These are phyloP conservation scores for Leucosticte australis DNA, from an alignment of 2,113 vertebrate species.

Conservation along the genomic window DNA sequence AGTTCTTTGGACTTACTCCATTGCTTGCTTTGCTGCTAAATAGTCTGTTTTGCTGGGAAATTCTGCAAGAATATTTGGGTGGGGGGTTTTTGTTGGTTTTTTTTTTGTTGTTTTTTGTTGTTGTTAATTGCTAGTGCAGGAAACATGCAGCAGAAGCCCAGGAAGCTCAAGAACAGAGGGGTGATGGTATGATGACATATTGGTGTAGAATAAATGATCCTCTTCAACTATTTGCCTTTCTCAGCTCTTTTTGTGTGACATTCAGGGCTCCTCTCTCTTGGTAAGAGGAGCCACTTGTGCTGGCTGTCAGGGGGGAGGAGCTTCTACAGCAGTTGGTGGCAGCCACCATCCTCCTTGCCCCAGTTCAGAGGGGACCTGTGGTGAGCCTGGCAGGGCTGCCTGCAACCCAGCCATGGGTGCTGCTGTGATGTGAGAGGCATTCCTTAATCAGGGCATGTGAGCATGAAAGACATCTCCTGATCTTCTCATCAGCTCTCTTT, in stretches of 20 bases:
- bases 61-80: background rate
- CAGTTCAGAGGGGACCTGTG: background rate
- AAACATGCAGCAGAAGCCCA: background rate
- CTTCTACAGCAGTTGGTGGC: fast-evolving
- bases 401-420: fast-evolving
- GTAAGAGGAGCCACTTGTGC: background rate
- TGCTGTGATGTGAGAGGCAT: background rate
- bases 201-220: background rate
- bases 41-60: background rate
- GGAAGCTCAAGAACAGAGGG: background rate
- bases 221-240: background rate
- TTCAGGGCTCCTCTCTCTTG: background rate
- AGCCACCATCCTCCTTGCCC: fast-evolving
- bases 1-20: background rate
- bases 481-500: background rate
- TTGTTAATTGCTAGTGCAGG: background rate
- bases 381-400: background rate
- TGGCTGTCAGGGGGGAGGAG: background rate
- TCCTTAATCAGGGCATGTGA: background rate
- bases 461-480: background rate
- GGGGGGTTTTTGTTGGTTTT: no score
- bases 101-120: no score
- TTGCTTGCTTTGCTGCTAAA: background rate
- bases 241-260: background rate
- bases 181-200: fast-evolving